Evolutionary conservation across 2,113 vertebrate genomes (phyloP), one percentile per base, ranked within the genome.

Genomic region (Lichenostomus cassidix): DNA sequence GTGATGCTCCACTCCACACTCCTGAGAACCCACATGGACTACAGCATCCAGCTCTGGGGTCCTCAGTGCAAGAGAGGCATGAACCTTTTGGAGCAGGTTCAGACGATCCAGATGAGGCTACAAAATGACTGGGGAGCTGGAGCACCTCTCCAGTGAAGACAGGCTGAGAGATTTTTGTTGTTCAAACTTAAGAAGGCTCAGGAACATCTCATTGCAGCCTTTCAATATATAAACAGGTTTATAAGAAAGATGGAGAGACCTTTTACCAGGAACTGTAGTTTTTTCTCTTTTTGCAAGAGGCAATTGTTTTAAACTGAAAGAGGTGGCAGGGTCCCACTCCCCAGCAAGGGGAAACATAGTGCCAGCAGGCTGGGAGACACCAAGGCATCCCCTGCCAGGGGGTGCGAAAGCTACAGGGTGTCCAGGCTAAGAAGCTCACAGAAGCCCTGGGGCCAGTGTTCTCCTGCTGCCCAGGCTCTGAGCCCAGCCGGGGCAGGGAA

Each of bases 81-180:
- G 25, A 49, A 29, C 4, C 15, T 84, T 6, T n/a, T 28, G 4
- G 5, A 79, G 35, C 3, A 7, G 17, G 37, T 75, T 60, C 35
- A 28, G n/a, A 67, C 0, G 8, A 74, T 15, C 31, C 33, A 46
- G 42, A 89, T 15, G 21, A 81, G 20, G 20, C 17, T 33, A 44
- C 12, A n/a, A 55, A 41, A n/a, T 37, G 2, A 5, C 18, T 1
- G 0, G 17, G 13, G 12, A 6, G 9, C 18, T 39, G 49, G 14
- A 73, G 11, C 18, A 13, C 10, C 19, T 46, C 41, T 82, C 10
- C 42, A 0, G 0, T 35, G 29, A 67, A 59, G 23, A 79, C 20
- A 78, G 17, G 19, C 11, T 89, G 73, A 42, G 25, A 59, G 33
- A 25, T 19, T 53, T 87, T 47, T 23, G 6, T 22, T 35, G 9